Conservation (phyloP, 2,113 vertebrate genomes). For the Dendrocopos noguchii region DNA sequence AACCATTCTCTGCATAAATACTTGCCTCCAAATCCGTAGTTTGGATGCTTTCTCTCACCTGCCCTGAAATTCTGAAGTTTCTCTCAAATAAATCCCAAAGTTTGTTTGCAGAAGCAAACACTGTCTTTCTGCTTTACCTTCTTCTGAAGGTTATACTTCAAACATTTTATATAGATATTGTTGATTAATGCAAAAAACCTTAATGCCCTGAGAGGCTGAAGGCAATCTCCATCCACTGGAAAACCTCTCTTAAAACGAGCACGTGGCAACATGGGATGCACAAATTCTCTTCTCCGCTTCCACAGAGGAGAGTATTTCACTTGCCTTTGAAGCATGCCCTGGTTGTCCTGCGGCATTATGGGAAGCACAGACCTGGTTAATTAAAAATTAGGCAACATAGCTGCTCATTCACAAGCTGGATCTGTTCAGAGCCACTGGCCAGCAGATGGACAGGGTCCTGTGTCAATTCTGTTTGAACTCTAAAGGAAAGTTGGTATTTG, state of each 20-base stretch:
- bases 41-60: neutral
- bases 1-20: neutral
- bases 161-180: neutral
- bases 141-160: neutral
- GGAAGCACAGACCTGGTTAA: slow-evolving; percentile 7
- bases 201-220: neutral
- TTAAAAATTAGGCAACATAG: slow-evolving; percentile 51
- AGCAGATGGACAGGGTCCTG: slow-evolving; percentile 56
- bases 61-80: neutral
- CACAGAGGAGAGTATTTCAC: accelerated
- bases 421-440: slow-evolving; percentile 52
- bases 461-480: slow-evolving; percentile 58
- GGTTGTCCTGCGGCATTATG: neutral
- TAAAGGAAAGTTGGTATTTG: slow-evolving; percentile 64
- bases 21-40: neutral
- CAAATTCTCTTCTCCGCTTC: neutral
- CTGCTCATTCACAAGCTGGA: slow-evolving; percentile 48
- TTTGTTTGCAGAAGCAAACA: neutral
- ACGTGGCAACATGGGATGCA: neutral
- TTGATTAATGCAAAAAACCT: neutral
- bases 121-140: neutral
- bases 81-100: neutral
- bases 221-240: neutral
- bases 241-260: neutral
- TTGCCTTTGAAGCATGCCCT: neutral